Percentiles rank a stretch among this genome's conserved stretches.
phyloP scores from a whole-genome alignment of 2,888 invertebrate genomes.

The Cacoxenus indagator region DNA sequence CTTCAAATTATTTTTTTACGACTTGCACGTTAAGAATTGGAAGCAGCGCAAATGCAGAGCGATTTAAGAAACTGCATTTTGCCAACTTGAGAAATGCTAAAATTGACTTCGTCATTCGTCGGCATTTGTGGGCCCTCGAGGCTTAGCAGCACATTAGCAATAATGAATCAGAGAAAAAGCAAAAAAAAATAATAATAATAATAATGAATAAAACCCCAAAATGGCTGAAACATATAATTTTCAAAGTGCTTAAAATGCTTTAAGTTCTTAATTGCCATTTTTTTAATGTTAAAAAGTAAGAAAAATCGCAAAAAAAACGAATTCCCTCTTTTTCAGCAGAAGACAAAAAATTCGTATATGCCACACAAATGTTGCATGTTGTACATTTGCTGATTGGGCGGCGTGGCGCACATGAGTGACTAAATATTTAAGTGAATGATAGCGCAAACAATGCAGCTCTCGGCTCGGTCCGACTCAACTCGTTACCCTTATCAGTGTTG shows the following conservation, averaged over 20 bases:
- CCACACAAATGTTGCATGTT: neutral
- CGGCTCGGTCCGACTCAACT: neutral
- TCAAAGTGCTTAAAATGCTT: conserved; percentile 24
- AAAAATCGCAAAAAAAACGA: conserved; percentile 27
- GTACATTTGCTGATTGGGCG: neutral
- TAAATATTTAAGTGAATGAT: neutral
- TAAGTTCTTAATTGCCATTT: conserved; percentile 31
- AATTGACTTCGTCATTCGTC: neutral
- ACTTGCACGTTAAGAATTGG: conserved; percentile 28
- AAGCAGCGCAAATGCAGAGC: conserved; percentile 24
- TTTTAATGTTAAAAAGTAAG: too few species aligned
- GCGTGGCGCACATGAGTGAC: neutral
- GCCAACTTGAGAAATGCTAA: neutral
- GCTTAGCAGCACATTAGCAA: conserved; percentile 41
- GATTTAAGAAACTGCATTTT: conserved; percentile 6
- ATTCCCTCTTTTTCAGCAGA: conserved; percentile 20
- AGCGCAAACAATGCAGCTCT: conserved; percentile 12
- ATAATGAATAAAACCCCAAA: too few species aligned
- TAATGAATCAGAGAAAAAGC: conserved; percentile 17
- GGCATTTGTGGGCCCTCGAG: neutral
- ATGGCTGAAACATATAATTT: conserved; percentile 16
- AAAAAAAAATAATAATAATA: too few species aligned
- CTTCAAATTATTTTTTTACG: conserved; percentile 13
- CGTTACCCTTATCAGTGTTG: conserved; percentile 22
- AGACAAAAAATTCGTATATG: neutral